Evolutionary conservation across 2,797 vertebrate genomes (phyloP).

Genomic region (Acomys russatus): DNA sequence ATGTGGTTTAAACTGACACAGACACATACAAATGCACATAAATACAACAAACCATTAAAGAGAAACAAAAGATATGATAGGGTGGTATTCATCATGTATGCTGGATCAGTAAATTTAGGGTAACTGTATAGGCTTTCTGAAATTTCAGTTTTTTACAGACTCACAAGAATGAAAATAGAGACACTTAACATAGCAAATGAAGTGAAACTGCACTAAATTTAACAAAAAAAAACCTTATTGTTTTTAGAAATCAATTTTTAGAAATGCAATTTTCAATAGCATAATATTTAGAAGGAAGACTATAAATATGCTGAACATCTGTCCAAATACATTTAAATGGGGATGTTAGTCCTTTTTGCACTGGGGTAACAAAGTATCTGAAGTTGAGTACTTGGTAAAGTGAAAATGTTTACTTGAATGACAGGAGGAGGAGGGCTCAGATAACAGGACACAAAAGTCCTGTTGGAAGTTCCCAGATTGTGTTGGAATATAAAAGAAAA

Average conservation of each 20-base stretch:
- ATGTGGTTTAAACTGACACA: neutral
- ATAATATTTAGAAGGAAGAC: neutral
- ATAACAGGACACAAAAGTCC: neutral
- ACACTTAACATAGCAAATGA: constrained; percentile 42
- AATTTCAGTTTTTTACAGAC: constrained; percentile 19
- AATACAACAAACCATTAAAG: neutral
- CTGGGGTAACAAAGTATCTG: neutral
- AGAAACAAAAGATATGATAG: neutral
- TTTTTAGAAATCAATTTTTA: neutral
- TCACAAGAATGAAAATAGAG: constrained; percentile 54
- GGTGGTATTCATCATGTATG: neutral
- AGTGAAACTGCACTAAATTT: constrained; percentile 44
- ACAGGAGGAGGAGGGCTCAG: neutral
- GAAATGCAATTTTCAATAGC: neutral
- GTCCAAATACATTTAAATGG: no score
- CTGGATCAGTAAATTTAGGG: neutral
- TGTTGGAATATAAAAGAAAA: neutral
- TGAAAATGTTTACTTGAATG: neutral
- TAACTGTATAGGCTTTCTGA: neutral
- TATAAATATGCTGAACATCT: neutral
- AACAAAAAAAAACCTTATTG: constrained; percentile 44
- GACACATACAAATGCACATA: neutral
- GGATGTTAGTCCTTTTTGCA: neutral
- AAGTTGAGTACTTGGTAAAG: neutral
- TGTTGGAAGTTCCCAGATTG: neutral